phyloP scores from a whole-genome alignment of 1,140 invertebrate genomes.

The Drosophila pandora region DNA sequence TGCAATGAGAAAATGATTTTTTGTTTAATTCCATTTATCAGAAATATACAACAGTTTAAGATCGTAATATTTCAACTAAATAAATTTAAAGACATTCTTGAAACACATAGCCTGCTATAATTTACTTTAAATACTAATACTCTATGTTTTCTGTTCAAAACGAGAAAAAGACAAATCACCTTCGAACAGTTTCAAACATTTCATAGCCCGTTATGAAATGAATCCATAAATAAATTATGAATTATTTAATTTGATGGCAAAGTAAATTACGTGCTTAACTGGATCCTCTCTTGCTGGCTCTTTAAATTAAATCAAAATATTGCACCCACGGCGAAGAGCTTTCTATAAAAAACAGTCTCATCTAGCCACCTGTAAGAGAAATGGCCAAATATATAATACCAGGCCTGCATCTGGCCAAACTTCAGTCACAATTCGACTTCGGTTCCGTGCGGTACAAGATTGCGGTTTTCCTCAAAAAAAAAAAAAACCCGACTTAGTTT shows the following conservation, averaged over 20 bases:
- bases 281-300: not conserved
- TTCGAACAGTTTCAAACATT: not conserved
- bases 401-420: conserved; percentile 39
- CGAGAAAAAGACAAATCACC: not conserved
- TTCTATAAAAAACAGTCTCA: conserved; percentile 26
- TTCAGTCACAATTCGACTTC: conserved; percentile 61
- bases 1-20: too few relatives aligned
- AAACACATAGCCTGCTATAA: too few relatives aligned
- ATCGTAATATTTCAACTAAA: too few relatives aligned
- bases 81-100: too few relatives aligned
- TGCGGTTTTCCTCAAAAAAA: conserved; percentile 7
- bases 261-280: not conserved
- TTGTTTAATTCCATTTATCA: too few relatives aligned
- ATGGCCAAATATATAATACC: conserved; percentile 58
- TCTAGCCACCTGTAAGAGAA: conserved; percentile 14
- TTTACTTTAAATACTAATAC: too few relatives aligned
- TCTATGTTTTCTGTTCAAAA: not conserved
- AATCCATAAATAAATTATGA: not conserved
- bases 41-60: too few relatives aligned
- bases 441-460: conserved; percentile 33
- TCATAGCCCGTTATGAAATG: not conserved
- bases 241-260: not conserved
- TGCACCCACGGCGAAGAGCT: conserved; percentile 31
- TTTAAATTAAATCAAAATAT: not conserved
- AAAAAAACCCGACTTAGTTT: conserved; percentile 9